Percentiles rank a stretch among this genome's conserved stretches.
phyloP scores from a whole-genome alignment of 1,140 invertebrate species.

The Galleria mellonella region DNA sequence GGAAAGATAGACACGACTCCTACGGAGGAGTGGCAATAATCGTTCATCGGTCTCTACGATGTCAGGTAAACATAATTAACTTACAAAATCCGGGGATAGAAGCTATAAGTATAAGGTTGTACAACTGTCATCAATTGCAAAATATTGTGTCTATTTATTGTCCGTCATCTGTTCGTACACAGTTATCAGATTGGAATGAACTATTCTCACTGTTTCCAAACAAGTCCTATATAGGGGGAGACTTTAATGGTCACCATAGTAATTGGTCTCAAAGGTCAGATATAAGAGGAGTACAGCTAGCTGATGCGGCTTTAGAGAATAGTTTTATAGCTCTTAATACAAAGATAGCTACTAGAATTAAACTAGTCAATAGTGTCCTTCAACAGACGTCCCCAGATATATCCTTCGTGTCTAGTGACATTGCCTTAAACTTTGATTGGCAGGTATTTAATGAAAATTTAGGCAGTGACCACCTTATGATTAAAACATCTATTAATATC shows the following conservation, averaged over 20 bases:
- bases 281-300: conserved; percentile 12
- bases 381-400: conserved; percentile 7
- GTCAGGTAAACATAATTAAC: too few relatives aligned
- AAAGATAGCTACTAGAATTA: conserved; percentile 11
- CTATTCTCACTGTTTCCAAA: conserved; percentile 15
- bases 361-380: conserved; percentile 7
- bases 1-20: conserved; percentile 18
- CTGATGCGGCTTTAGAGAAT: conserved; percentile 9
- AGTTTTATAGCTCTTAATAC: too few relatives aligned
- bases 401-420: neutral
- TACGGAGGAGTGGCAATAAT: conserved; percentile 24
- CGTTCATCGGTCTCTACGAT: conserved; percentile 16
- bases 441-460: too few relatives aligned
- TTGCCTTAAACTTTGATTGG: too few relatives aligned
- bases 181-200: conserved; percentile 17
- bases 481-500: too few relatives aligned
- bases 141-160: conserved; percentile 19
- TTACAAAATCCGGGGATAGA: too few relatives aligned
- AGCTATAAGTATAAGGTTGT: too few relatives aligned
- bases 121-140: conserved; percentile 10
- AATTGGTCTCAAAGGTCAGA: conserved; percentile 19
- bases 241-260: conserved; percentile 25
- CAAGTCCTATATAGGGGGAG: conserved; percentile 15
- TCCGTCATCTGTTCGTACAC: conserved; percentile 13
- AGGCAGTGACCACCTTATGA: too few relatives aligned